Base-by-base conservation (phyloP, 2,797 vertebrate species). In the Cryptoblepharus egeriae region DNA sequence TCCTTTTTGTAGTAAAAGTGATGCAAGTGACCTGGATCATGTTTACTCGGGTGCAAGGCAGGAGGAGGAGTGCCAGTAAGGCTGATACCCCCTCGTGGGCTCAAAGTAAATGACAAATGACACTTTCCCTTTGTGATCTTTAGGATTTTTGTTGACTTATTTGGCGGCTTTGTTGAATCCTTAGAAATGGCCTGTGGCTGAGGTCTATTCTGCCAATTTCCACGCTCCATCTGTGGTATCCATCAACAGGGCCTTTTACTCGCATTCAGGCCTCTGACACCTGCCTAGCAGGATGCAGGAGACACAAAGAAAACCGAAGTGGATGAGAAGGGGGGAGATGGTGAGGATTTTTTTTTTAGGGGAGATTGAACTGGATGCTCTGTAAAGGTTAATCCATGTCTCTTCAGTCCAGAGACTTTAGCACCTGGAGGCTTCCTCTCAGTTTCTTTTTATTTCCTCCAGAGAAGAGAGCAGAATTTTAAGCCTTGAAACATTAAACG, bases 141-240 rank as follows among this genome's bases (percentile, higher is more conserved):
- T 96, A 89, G 94, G 96, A 96, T 95, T 95, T 97, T 96, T 97
- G 95, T 95, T 96, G 96, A 97, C 96, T 96, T 97, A 97, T 96
- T 97, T 96, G 96, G 95, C 93, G 93, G 96, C 97, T 97, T 98
- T 99, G 97, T 98, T 97, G 96, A 92, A 93, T 92, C 96, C 95
- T 94, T 94, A 96, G 96, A 96, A 96, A 96, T 93, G 95, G 96
- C 96, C 96, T 96, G 97, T 97, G 97, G 97, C 97, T 94, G 96
- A 95, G 94, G 97, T 96, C 97, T 97, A 98, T 99, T 98, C 97
- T 94, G 91, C 95, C 97, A 88, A 99, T 99, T 99, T 99, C 96
- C 98, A 99, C 97, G 98, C 97, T 99, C 98, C 98, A 99, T 99
- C 98, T 99, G 98, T 97, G 97, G 98, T 97, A 98, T 98, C 98